Evolutionary conservation across 2,797 vertebrate species (phyloP).

Genomic region (Sciaenops ocellatus): DNA sequence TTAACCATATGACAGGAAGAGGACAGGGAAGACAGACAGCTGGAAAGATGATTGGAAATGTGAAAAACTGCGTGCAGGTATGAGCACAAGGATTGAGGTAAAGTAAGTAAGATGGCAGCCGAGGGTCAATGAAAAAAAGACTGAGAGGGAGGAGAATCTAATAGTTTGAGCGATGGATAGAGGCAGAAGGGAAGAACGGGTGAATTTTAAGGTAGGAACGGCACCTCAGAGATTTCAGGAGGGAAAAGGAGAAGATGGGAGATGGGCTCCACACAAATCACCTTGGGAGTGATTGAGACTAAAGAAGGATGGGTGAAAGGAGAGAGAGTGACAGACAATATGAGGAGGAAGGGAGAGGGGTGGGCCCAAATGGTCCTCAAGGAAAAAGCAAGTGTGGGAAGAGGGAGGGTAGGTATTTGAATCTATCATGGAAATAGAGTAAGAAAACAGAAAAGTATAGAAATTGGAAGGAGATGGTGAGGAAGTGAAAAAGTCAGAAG

Average conservation of each 20-base stretch:
- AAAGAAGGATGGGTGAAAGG: slow-evolving; percentile 60
- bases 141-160: slow-evolving; percentile 32
- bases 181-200: slow-evolving; percentile 34
- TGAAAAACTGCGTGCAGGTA: slow-evolving; percentile 37
- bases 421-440: slow-evolving; percentile 30
- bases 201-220: slow-evolving; percentile 47
- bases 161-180: slow-evolving; percentile 51
- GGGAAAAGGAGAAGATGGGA: slow-evolving; percentile 26
- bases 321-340: slow-evolving; percentile 44
- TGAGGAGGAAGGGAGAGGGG: slow-evolving; percentile 18
- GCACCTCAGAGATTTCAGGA: slow-evolving; percentile 57
- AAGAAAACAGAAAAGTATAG: slow-evolving; percentile 21
- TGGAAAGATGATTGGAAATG: slow-evolving; percentile 59
- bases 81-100: slow-evolving; percentile 54
- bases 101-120: slow-evolving; percentile 33
- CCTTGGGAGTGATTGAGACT: slow-evolving; percentile 60
- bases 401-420: slow-evolving; percentile 34
- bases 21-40: slow-evolving; percentile 25
- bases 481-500: background rate
- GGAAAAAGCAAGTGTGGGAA: slow-evolving; percentile 34
- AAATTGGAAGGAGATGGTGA: background rate
- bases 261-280: slow-evolving; percentile 57
- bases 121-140: slow-evolving; percentile 38
- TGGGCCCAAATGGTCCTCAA: slow-evolving; percentile 35
- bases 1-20: slow-evolving; percentile 14